phyloP scores from a whole-genome alignment of 2,888 invertebrate species.

The Conops quadrifasciatus region DNA sequence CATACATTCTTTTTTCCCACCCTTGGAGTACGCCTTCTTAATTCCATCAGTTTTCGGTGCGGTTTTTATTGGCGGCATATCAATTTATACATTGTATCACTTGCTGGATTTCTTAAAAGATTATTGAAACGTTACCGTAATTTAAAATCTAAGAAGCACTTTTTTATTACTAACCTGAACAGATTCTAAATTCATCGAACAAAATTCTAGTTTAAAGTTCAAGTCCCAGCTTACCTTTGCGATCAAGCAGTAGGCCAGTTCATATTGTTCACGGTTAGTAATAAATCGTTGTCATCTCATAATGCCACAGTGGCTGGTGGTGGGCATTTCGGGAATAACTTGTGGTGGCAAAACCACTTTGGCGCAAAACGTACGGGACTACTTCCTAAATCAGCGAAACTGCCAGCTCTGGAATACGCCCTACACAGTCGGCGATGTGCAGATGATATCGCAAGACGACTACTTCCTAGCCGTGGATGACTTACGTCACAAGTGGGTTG shows the following conservation, averaged over 20 bases:
- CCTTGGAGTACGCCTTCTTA: constrained; percentile 70
- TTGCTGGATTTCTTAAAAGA: constrained; percentile 54
- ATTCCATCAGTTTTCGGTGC: constrained; percentile 71
- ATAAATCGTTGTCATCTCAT: constrained; percentile 36
- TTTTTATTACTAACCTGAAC: too few relatives aligned
- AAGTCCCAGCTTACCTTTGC: not conserved
- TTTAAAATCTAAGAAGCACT: too few relatives aligned
- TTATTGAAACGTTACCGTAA: too few relatives aligned
- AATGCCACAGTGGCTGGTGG: constrained; percentile 69
- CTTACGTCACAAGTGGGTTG: constrained; percentile 71
- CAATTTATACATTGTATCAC: constrained; percentile 72
- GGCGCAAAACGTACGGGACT: constrained; percentile 68
- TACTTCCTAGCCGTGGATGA: constrained; percentile 77
- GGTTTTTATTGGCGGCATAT: constrained; percentile 73
- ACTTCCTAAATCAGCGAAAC: constrained; percentile 56
- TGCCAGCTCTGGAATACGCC: constrained; percentile 58
- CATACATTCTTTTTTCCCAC: constrained; percentile 68
- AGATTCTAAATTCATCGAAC: constrained; percentile 5
- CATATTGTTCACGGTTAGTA: too few relatives aligned
- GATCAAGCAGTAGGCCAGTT: too few relatives aligned
- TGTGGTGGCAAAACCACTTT: constrained; percentile 86
- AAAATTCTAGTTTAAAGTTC: constrained; percentile 7
- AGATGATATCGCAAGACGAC: constrained; percentile 76
- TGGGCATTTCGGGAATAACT: constrained; percentile 83
- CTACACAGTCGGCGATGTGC: constrained; percentile 63